Evolutionary conservation across 2,888 invertebrate genomes (phyloP), one percentile per base, ranked within the genome.

Genomic region (Zaprionus lineosus): DNA sequence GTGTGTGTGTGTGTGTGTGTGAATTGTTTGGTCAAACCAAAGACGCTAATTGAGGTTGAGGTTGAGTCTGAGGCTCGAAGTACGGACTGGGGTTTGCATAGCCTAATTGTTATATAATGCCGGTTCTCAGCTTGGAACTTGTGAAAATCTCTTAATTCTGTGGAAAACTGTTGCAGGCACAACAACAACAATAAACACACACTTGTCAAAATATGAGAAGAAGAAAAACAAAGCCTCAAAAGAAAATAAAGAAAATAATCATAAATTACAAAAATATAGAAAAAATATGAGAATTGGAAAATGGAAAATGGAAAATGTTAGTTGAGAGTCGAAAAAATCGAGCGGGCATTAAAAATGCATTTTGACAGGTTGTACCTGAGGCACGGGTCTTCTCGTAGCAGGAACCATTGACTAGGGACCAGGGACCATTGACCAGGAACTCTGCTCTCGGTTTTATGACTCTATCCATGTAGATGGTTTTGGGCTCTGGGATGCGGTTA

Each of bases 1-100:
- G n/a, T n/a, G n/a, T n/a, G n/a, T n/a, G n/a, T n/a, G n/a, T n/a
- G n/a, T n/a, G 18, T 2, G 5, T 14, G 41, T 47, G 55, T 52
- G 24, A 63, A 73, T 63, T 68, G 29, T 11, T 71, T 55, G 29
- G 39, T 40, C 26, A 71, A 67, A 74, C 60, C 53, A 14, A 19
- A 70, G 58, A 64, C 67, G 83, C 84, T 82, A 84, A 82, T 82
- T 86, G 78, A 86, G 82, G 83, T 86, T 53, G 19, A 36, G 39
- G 12, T 11, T 52, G 36, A 39, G 58, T 28, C n/a, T 46, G 24
- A 8, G 24, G 19, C 19, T 57, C 33, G 24, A 8, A n/a, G 19
- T 5, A 50, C 33, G 28, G 26, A 21, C 15, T 41, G 18, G 34
- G 56, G 84, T 77, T 82, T 86, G 67, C 77, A 65, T 66, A 74